phyloP scores from a whole-genome alignment of 2,797 vertebrate species.

The Tenualosa ilisha region DNA sequence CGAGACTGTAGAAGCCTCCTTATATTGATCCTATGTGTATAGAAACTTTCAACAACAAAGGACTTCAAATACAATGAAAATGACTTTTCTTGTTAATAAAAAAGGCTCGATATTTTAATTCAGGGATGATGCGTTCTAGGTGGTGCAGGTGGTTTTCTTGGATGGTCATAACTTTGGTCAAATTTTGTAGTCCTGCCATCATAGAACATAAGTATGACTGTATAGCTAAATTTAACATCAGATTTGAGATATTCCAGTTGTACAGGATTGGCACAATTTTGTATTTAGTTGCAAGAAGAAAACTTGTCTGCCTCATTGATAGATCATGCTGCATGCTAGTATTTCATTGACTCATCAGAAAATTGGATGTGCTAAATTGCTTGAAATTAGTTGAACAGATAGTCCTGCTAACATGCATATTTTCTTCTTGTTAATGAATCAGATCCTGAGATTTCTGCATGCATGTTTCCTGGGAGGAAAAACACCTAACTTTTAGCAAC shows the following conservation, averaged over 20 bases:
- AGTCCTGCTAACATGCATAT: slow-evolving; percentile 11
- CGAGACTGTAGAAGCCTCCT: slow-evolving; percentile 73
- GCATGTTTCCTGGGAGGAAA: not conserved
- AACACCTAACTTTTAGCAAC: not conserved
- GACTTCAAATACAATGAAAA: slow-evolving; percentile 47
- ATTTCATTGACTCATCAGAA: not conserved
- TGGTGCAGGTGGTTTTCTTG: not conserved
- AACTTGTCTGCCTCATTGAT: not conserved
- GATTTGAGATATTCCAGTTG: not conserved
- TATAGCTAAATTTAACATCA: not conserved
- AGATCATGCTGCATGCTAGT: not conserved
- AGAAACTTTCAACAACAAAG: slow-evolving; percentile 76
- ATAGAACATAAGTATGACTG: not conserved
- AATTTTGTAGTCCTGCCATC: not conserved
- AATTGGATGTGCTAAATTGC: not conserved
- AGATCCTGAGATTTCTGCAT: not conserved
- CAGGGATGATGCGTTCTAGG: not conserved
- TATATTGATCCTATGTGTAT: slow-evolving; percentile 69
- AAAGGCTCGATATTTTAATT: slow-evolving; percentile 71
- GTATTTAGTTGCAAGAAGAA: not conserved
- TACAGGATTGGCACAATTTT: slow-evolving; percentile 9
- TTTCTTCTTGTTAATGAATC: not conserved
- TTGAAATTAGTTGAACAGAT: slow-evolving; percentile 59
- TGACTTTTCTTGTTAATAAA: slow-evolving; percentile 20
- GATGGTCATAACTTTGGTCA: not conserved